Percentiles rank a stretch among this genome's conserved stretches.
Evolutionary conservation across 2,113 vertebrate genomes (phyloP).

Genomic region (Pseudonaja textilis): DNA sequence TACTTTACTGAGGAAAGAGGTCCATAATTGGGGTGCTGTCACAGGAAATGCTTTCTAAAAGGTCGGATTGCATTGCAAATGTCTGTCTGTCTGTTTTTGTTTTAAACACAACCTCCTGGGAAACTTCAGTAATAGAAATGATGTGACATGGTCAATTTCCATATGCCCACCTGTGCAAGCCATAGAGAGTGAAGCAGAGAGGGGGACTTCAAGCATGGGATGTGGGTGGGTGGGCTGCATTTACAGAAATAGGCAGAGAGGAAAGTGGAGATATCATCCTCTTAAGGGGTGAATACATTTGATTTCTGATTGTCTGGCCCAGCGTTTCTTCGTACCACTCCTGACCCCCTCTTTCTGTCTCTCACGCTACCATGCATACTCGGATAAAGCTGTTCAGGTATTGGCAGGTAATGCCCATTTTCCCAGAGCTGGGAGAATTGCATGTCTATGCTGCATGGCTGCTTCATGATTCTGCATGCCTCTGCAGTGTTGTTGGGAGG

Average conservation of each 20-base stretch:
- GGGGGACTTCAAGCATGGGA: not conserved
- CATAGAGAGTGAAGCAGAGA: not conserved
- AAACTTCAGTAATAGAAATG: not conserved
- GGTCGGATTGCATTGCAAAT: not conserved
- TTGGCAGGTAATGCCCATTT: conserved; percentile 57
- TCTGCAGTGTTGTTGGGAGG: not conserved
- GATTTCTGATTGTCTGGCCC: not conserved
- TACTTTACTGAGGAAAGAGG: not conserved
- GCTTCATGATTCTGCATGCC: not conserved
- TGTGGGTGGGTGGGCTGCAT: not conserved
- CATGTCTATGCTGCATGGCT: conserved; percentile 29
- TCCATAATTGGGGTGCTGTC: not conserved
- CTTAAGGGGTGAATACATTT: not conserved
- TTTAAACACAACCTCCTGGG: not conserved
- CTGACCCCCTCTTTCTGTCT: conserved; percentile 52
- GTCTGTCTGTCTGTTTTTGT: not conserved
- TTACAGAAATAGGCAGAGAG: not conserved
- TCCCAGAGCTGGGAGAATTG: not conserved
- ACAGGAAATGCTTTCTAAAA: not conserved
- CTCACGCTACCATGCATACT: conserved; percentile 53
- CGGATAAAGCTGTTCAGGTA: conserved; percentile 45
- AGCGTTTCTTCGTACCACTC: not conserved
- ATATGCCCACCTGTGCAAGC: not conserved
- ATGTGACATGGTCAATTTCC: not conserved
- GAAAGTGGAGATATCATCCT: not conserved